These are phyloP conservation scores for Polypedilum pembai DNA, from an alignment of 1,140 invertebrate species.

Conservation along the genomic window DNA sequence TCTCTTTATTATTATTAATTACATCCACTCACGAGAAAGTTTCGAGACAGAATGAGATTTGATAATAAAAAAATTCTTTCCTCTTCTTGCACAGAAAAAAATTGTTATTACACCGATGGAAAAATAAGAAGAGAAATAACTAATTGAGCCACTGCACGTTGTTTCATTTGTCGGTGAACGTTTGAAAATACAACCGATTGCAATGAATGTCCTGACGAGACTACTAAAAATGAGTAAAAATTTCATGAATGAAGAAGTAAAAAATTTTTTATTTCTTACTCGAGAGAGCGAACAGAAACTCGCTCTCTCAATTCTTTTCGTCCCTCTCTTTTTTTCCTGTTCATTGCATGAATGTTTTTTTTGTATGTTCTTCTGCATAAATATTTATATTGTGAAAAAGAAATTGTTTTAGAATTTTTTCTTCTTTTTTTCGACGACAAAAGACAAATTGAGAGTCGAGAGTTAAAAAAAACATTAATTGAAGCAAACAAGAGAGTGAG, in stretches of 20 bases:
- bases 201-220: conserved; percentile 7
- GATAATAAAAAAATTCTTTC: not conserved
- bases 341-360: no score
- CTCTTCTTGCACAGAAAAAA: no score
- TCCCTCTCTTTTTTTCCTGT: not conserved
- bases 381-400: not conserved
- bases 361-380: not conserved
- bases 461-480: not conserved
- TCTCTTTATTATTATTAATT: not conserved
- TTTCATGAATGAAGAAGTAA: not conserved
- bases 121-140: not conserved
- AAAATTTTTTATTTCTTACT: not conserved
- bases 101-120: no score
- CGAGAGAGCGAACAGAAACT: no score
- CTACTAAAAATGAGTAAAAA: not conserved
- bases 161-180: not conserved
- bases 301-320: not conserved
- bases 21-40: conserved; percentile 1
- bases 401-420: no score
- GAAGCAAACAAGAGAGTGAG: not conserved
- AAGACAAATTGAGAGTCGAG: not conserved
- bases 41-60: not conserved
- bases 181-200: conserved; percentile 7
- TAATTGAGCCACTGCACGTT: not conserved
- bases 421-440: no score